A percentile compares a stretch with the other conserved stretches of the same genome.
Evolutionary conservation across 2,888 invertebrate species (phyloP).

Genomic region (Catotricha subobsoleta): DNA sequence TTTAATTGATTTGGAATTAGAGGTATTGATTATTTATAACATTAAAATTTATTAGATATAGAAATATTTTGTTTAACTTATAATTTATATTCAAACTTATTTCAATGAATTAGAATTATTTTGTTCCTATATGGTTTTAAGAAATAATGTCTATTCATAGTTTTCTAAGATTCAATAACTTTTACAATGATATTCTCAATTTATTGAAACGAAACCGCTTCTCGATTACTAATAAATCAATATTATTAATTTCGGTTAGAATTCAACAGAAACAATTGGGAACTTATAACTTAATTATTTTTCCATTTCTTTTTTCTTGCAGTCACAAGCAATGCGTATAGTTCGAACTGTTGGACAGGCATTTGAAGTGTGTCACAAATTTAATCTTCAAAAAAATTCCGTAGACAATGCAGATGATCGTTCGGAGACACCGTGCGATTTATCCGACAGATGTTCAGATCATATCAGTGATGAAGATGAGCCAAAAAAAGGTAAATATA

Average conservation of each 20-base stretch:
- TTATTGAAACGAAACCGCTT: not conserved
- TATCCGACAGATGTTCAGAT: constrained; percentile 27
- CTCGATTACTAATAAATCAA: not conserved
- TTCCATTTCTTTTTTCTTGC: constrained; percentile 23
- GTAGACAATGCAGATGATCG: constrained; percentile 28
- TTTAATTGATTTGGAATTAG: constrained; percentile 35
- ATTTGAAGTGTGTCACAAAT: constrained; percentile 98
- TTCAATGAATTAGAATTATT: too few species aligned
- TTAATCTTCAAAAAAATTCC: constrained; percentile 45
- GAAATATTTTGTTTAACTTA: too few species aligned
- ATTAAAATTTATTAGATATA: too few species aligned
- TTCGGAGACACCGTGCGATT: constrained; percentile 27
- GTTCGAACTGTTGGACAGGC: constrained; percentile 98
- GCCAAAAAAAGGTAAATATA: constrained; percentile 38
- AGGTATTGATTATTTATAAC: too few species aligned
- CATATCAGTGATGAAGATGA: constrained; percentile 32
- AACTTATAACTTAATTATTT: not conserved
- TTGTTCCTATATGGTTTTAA: too few species aligned
- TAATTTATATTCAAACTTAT: too few species aligned
- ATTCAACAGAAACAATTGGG: too few species aligned
- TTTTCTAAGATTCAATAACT: not conserved
- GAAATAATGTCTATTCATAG: not conserved
- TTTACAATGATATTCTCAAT: not conserved
- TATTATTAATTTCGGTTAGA: too few species aligned
- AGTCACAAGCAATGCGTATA: constrained; percentile 97